Evolutionary conservation across 1,140 invertebrate species (phyloP), one percentile per base, ranked within the genome.

Genomic region (Drosophila micromelanica): DNA sequence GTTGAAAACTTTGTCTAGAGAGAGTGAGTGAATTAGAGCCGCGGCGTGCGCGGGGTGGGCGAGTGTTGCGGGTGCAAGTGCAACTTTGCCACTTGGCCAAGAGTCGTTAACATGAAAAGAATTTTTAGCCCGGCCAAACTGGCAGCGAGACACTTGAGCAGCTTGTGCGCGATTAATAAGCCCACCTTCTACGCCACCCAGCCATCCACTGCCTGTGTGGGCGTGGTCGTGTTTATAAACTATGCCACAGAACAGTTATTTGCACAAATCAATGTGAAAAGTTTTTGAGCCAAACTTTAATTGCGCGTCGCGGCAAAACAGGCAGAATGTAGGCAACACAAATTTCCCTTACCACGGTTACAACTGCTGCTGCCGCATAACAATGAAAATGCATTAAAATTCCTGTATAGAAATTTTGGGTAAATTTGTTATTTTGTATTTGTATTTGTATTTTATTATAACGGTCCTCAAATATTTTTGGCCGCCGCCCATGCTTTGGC

Each of bases 331-430:
- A 57, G 54, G 30, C 69, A 71, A 61, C 20, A 37, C 40, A 74
- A 68, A 27, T 65, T 64, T 13, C 38, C 37, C 5, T 32, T 0
- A 12, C 9, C 3, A 9, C 12, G 12, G 2, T 6, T 5, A n/a
- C n/a, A 5, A n/a, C 12, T 11, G 20, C 51, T 32, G 8, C 32
- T 13, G 46, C 52, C 59, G 54, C 32, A 54, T 49, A 64, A 86
- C 81, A 87, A 87, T 78, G 78, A 55, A 78, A 82, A 89, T 89
- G 82, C 82, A 87, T 87, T 87, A 86, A 87, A 67, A 86, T 82
- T 78, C 52, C 61, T 84, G 60, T 56, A 62, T 61, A 27, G 15
- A 23, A 8, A 40, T 56, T 64, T 54, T 56, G 3, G 17, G n/a
- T 15, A 35, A 38, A 63, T 68, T 51, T 32, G 43, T 37, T 60